Evolutionary conservation across 2,888 invertebrate species (phyloP).

Genomic region (Aphrophora alni): DNA sequence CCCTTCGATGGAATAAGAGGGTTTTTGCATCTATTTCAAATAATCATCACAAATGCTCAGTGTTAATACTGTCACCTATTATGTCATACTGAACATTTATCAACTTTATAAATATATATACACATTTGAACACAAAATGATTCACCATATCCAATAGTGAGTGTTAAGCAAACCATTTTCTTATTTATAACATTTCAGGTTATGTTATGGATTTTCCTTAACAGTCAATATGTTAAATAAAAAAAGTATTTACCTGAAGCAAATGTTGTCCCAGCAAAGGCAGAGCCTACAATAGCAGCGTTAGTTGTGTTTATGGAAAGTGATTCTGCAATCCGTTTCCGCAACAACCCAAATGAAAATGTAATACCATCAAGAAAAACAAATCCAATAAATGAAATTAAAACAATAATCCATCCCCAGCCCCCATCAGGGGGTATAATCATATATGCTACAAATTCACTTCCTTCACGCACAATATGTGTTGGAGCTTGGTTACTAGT

Average conservation of each 20-base stretch:
- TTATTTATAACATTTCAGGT: too few species aligned
- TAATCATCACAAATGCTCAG: too few species aligned
- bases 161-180: too few species aligned
- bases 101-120: too few species aligned
- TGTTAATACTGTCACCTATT: too few species aligned
- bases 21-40: too few species aligned
- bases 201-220: too few species aligned
- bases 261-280: slow-evolving; percentile 11
- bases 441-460: background rate
- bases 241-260: slow-evolving; percentile 14
- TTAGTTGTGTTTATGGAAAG: background rate
- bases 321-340: background rate
- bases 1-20: too few species aligned
- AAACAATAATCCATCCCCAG: slow-evolving; percentile 22
- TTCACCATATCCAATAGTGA: too few species aligned
- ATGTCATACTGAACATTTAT: too few species aligned
- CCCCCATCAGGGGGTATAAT: slow-evolving; percentile 25
- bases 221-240: too few species aligned
- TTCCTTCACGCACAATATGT: background rate
- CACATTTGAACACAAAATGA: too few species aligned
- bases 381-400: background rate
- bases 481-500: background rate
- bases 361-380: slow-evolving; percentile 4
- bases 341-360: background rate
- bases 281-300: background rate